Percentiles rank a stretch among this genome's conserved stretches.
These are phyloP conservation scores for Rhinichthys osculus DNA, from an alignment of 2,797 vertebrate genomes.

Conservation along the genomic window DNA sequence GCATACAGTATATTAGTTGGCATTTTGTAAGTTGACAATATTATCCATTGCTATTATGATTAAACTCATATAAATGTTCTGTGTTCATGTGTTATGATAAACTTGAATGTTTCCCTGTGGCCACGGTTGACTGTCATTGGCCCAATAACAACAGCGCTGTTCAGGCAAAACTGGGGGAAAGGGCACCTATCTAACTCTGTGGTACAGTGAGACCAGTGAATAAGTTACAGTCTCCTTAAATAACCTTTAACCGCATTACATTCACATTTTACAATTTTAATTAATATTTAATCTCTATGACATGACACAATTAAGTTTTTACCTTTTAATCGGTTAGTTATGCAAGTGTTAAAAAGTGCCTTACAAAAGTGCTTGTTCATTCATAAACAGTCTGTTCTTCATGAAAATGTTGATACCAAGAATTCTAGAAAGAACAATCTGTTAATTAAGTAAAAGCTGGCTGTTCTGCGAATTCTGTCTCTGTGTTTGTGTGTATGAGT, in stretches of 20 bases:
- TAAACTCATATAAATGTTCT: neutral
- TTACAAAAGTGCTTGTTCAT: neutral
- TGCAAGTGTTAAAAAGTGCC: neutral
- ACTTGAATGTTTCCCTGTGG: neutral
- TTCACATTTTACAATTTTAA: neutral
- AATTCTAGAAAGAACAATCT: neutral
- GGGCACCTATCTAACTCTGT: slow-evolving; percentile 1
- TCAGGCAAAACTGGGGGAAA: slow-evolving; percentile 25
- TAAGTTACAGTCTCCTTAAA: neutral
- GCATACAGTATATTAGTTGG: neutral
- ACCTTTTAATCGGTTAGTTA: neutral
- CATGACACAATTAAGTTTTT: neutral
- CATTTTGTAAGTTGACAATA: neutral
- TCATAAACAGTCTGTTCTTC: neutral
- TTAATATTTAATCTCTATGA: neutral
- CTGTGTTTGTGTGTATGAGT: slow-evolving; percentile 4
- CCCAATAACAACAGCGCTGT: slow-evolving; percentile 5
- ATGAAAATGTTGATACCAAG: neutral
- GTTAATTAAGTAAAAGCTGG: neutral
- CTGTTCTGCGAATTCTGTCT: neutral
- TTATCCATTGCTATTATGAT: neutral
- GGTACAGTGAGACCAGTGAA: neutral
- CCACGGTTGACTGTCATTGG: neutral
- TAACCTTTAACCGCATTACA: neutral
- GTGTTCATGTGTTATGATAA: neutral